phyloP scores from a whole-genome alignment of 2,888 invertebrate species.

The Erebia palarica region DNA sequence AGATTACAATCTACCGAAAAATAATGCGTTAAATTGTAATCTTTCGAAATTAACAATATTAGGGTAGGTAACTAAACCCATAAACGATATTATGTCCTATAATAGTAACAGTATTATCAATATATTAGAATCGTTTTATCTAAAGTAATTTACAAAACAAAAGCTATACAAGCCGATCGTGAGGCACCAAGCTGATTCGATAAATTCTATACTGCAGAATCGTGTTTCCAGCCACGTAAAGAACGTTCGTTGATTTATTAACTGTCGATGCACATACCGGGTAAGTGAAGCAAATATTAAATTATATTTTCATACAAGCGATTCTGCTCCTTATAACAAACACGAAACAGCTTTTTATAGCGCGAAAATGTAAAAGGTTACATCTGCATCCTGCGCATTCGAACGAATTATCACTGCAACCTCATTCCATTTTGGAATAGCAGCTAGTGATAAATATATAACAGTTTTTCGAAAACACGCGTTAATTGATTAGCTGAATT shows the following conservation, averaged over 20 bases:
- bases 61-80: neutral
- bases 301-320: constrained; percentile 35
- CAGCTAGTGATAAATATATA: constrained; percentile 50
- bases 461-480: constrained; percentile 49
- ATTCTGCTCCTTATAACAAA: constrained; percentile 22
- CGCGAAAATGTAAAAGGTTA: neutral
- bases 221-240: constrained; percentile 61
- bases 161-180: constrained; percentile 65
- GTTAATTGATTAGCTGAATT: constrained; percentile 66
- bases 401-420: constrained; percentile 30
- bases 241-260: constrained; percentile 67
- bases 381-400: neutral
- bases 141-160: constrained; percentile 61
- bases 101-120: constrained; percentile 62
- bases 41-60: too few species aligned
- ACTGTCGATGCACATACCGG: constrained; percentile 51
- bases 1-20: too few species aligned
- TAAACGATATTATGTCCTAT: constrained; percentile 22
- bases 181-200: constrained; percentile 80
- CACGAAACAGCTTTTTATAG: constrained; percentile 18
- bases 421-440: constrained; percentile 44
- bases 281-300: constrained; percentile 40
- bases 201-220: constrained; percentile 73
- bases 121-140: constrained; percentile 56
- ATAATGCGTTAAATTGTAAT: too few species aligned